Percentiles rank a stretch among this genome's conserved stretches.
These are phyloP conservation scores for Cryptocheilus praepositus DNA, from an alignment of 2,888 invertebrate genomes.

Conservation along the genomic window DNA sequence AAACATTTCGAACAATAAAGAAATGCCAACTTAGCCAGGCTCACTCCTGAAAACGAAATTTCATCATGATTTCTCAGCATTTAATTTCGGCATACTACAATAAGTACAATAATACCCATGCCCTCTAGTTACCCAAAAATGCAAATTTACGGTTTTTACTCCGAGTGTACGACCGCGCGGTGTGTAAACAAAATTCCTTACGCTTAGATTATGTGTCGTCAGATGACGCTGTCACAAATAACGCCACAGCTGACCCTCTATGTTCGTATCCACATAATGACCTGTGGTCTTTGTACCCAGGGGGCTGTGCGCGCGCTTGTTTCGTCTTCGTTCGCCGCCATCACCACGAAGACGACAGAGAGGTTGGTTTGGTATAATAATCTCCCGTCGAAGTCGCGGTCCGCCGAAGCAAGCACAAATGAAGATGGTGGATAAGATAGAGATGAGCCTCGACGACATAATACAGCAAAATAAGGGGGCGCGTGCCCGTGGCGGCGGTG, in stretches of 20 bases:
- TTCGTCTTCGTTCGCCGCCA: conserved; percentile 55
- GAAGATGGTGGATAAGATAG: conserved; percentile 95
- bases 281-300: conserved; percentile 38
- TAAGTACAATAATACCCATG: too few species aligned
- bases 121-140: too few species aligned
- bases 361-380: conserved; percentile 48
- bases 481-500: conserved; percentile 78
- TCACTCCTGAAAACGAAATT: too few species aligned
- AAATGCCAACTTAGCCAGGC: too few species aligned
- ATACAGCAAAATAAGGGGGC: conserved; percentile 90
- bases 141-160: too few species aligned
- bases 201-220: too few species aligned
- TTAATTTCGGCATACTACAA: too few species aligned
- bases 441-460: conserved; percentile 98
- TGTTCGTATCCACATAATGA: neutral
- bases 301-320: conserved; percentile 44
- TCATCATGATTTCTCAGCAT: too few species aligned
- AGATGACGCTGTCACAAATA: too few species aligned
- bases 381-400: conserved; percentile 33
- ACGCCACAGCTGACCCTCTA: neutral
- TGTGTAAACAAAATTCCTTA: too few species aligned
- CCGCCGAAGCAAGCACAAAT: conserved; percentile 52
- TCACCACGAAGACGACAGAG: conserved; percentile 43
- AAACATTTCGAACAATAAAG: neutral
- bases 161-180: too few species aligned